A percentile compares a stretch with the other conserved stretches of the same genome.
Conservation (phyloP, 2,888 invertebrate genomes). For the Drosophila recens region DNA sequence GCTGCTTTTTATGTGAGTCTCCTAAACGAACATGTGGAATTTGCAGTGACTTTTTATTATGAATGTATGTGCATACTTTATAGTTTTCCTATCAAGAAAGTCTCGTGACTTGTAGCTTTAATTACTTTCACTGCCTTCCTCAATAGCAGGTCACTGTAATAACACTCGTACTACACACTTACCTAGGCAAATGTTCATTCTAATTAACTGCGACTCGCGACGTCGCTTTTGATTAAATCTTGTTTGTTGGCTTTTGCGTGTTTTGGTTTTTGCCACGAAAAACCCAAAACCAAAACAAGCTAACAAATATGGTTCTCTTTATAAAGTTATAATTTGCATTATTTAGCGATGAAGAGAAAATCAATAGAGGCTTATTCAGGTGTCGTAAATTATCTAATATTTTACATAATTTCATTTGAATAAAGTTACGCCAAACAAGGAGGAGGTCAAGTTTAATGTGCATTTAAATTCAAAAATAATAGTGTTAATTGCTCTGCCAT, state of each 20-base stretch:
- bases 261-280: slow-evolving; percentile 43
- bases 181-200: slow-evolving; percentile 54
- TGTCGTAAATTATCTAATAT: slow-evolving; percentile 20
- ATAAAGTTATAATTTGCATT: slow-evolving; percentile 31
- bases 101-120: slow-evolving; percentile 69
- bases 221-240: slow-evolving; percentile 57
- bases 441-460: slow-evolving; percentile 66
- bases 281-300: slow-evolving; percentile 12
- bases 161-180: slow-evolving; percentile 4
- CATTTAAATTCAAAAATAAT: slow-evolving; percentile 34
- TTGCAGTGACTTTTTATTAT: slow-evolving; percentile 47
- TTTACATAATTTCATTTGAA: slow-evolving; percentile 30
- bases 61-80: slow-evolving; percentile 11
- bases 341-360: slow-evolving; percentile 23
- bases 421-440: not conserved
- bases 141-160: slow-evolving; percentile 50
- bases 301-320: slow-evolving; percentile 43
- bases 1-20: slow-evolving; percentile 48
- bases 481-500: slow-evolving; percentile 60
- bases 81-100: slow-evolving; percentile 39
- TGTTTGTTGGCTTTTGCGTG: slow-evolving; percentile 40
- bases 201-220: slow-evolving; percentile 74
- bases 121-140: slow-evolving; percentile 76
- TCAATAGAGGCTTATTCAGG: slow-evolving; percentile 30
- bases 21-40: slow-evolving; percentile 44